phyloP scores from a whole-genome alignment of 2,797 vertebrate species.

The Uromys caudimaculatus region DNA sequence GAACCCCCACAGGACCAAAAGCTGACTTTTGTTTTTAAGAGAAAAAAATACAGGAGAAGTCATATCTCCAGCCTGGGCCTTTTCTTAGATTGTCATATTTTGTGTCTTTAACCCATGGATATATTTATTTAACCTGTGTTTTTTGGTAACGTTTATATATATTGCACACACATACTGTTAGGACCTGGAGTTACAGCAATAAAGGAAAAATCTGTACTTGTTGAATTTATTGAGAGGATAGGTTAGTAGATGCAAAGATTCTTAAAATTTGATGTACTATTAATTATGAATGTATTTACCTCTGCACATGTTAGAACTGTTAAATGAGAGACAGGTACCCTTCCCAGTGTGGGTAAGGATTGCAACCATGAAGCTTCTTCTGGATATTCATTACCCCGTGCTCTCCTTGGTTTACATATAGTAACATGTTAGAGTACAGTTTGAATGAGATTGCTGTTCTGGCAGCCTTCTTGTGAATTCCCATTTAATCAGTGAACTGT shows the following conservation, averaged over 20 bases:
- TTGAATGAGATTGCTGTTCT: neutral
- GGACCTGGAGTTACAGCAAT: neutral
- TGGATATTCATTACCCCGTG: neutral
- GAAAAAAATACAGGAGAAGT: neutral
- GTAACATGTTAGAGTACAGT: neutral
- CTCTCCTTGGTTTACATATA: neutral
- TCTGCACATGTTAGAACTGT: neutral
- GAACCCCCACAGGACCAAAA: too few relatives aligned
- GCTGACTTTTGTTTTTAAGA: neutral
- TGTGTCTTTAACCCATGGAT: neutral
- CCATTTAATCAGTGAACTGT: neutral
- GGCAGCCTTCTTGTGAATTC: neutral
- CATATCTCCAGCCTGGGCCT: neutral
- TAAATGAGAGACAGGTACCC: rapidly evolving
- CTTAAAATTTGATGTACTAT: neutral
- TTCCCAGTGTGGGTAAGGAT: neutral
- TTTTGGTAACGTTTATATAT: neutral
- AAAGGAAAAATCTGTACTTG: neutral
- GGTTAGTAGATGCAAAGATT: neutral
- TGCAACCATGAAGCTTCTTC: neutral
- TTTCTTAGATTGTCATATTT: neutral
- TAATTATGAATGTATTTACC: neutral
- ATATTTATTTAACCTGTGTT: neutral
- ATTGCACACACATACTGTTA: neutral
- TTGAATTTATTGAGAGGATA: neutral